phyloP scores from a whole-genome alignment of 2,113 vertebrate genomes.

The Cichladusa arquata region DNA sequence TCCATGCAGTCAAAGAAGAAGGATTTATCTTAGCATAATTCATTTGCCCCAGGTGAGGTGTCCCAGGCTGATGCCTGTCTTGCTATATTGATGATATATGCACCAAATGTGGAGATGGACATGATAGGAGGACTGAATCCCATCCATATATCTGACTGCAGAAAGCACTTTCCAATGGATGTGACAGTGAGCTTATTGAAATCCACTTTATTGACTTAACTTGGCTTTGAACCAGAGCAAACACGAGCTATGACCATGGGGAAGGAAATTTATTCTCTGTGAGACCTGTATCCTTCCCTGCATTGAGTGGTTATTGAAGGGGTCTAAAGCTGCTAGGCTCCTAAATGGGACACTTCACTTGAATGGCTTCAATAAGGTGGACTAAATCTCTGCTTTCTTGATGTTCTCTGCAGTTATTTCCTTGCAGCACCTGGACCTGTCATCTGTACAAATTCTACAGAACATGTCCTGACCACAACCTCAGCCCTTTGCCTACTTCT shows the following conservation, averaged over 20 bases:
- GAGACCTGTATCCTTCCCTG: neutral
- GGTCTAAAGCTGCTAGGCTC: neutral
- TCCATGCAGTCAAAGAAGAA: neutral
- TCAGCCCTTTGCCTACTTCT: neutral
- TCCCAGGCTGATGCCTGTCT: neutral
- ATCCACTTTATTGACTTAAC: neutral
- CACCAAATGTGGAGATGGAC: neutral
- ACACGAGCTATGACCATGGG: neutral
- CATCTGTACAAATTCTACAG: neutral
- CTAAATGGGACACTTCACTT: neutral
- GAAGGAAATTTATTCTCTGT: neutral
- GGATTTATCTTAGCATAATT: neutral
- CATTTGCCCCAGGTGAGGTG: neutral
- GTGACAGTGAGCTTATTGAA: neutral
- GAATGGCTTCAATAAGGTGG: neutral
- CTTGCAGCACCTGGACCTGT: neutral
- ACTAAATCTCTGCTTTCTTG: neutral
- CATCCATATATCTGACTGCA: neutral
- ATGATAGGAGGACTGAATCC: neutral
- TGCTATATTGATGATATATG: neutral
- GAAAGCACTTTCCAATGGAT: neutral
- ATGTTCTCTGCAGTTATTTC: neutral
- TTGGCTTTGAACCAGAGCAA: neutral
- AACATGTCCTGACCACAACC: neutral
- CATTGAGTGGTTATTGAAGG: neutral